phyloP scores from a whole-genome alignment of 2,113 vertebrate genomes.

The Hepsetus odoe region DNA sequence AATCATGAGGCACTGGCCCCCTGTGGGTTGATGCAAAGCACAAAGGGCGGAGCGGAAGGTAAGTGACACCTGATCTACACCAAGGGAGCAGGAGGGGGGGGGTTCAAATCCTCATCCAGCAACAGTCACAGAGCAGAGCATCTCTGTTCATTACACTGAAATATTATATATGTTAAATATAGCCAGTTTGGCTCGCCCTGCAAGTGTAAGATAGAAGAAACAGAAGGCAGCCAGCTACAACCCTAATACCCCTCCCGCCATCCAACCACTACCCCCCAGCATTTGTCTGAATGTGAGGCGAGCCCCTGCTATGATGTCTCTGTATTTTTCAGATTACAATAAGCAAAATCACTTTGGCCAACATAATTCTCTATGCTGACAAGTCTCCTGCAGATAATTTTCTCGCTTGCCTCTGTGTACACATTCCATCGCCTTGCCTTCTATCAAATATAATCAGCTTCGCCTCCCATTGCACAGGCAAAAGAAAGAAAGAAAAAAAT shows the following conservation, averaged over 20 bases:
- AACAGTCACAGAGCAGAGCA: constrained; percentile 41
- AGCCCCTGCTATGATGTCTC: constrained; percentile 48
- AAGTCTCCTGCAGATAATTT: constrained; percentile 70
- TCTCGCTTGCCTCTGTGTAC: constrained; percentile 62
- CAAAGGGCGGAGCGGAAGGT: constrained; percentile 70
- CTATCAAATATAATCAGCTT: constrained; percentile 76
- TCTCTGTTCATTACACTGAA: constrained; percentile 63
- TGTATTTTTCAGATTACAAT: constrained; percentile 67
- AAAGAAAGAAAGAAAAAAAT: constrained; percentile 1
- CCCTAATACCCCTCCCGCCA: background rate
- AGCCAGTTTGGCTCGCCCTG: constrained; percentile 47
- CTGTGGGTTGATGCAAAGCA: constrained; percentile 66
- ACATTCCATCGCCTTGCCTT: constrained; percentile 65
- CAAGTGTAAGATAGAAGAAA: constrained; percentile 49
- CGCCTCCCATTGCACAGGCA: constrained; percentile 52
- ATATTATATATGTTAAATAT: constrained; percentile 58
- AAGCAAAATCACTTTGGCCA: constrained; percentile 70
- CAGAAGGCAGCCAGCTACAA: background rate
- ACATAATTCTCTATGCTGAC: constrained; percentile 70
- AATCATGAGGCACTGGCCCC: constrained; percentile 71
- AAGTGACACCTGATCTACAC: constrained; percentile 76
- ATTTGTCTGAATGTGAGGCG: constrained; percentile 51
- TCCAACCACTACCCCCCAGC: background rate
- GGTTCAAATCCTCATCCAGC: constrained; percentile 70
- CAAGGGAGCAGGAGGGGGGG: constrained; percentile 68